These are phyloP conservation scores for Aphidius colemani DNA, from an alignment of 2,888 invertebrate species.

Conservation along the genomic window DNA sequence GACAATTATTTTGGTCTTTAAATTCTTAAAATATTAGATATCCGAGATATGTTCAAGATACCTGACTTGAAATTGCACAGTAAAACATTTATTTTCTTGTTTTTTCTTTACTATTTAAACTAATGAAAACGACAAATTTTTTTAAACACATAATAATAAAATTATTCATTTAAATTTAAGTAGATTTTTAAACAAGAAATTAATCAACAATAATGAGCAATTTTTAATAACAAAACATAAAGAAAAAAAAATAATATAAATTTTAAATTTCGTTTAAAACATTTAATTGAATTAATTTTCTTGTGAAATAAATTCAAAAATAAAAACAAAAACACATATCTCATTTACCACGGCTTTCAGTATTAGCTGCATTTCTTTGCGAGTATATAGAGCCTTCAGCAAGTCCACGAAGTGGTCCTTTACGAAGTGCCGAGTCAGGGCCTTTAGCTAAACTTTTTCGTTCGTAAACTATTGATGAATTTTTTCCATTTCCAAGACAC, in stretches of 20 bases:
- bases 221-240: neutral
- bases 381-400: constrained; percentile 82
- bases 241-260: neutral
- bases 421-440: constrained; percentile 69
- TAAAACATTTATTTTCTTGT: neutral
- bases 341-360: constrained; percentile 63
- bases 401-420: constrained; percentile 73
- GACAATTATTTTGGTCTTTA: neutral
- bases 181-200: neutral
- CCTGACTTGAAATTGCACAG: neutral
- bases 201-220: neutral
- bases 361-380: constrained; percentile 64
- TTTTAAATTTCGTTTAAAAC: too few relatives aligned
- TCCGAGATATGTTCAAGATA: neutral
- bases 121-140: too few relatives aligned
- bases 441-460: constrained; percentile 65
- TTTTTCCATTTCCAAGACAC: constrained; percentile 61
- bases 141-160: neutral
- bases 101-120: too few relatives aligned
- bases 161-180: neutral
- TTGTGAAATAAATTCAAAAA: constrained; percentile 22
- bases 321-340: constrained; percentile 54
- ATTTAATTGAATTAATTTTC: too few relatives aligned
- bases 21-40: neutral
- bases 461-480: constrained; percentile 59